Conservation (phyloP, 2,113 vertebrate species). For the Nasalis larvatus region DNA sequence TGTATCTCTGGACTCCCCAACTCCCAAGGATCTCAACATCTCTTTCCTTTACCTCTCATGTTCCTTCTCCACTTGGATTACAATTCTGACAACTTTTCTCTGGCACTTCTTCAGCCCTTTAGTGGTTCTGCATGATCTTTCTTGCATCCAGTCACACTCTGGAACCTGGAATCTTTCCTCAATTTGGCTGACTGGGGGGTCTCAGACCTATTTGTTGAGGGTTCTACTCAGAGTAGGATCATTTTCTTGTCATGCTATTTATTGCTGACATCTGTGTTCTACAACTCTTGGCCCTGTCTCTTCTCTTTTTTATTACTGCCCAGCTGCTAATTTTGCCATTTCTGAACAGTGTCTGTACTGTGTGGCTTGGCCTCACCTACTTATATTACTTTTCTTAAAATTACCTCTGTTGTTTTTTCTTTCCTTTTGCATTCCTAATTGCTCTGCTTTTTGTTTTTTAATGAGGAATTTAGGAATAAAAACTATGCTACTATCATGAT, state of each 20-base stretch:
- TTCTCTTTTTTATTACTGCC: background rate
- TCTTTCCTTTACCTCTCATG: background rate
- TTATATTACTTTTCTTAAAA: background rate
- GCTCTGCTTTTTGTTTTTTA: background rate
- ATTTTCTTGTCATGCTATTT: background rate
- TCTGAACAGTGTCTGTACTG: background rate
- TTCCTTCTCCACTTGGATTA: background rate
- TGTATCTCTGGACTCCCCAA: background rate
- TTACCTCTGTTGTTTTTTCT: background rate
- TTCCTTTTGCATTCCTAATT: background rate
- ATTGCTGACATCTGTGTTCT: background rate
- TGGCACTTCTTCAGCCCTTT: background rate
- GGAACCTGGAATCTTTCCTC: background rate
- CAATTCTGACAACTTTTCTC: too few relatives aligned
- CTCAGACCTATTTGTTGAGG: background rate
- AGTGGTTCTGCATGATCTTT: accelerated
- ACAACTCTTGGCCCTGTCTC: background rate
- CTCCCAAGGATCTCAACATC: background rate
- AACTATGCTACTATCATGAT: background rate
- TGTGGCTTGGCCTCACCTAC: background rate
- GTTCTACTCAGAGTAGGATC: background rate
- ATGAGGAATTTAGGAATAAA: background rate
- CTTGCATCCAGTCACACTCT: background rate
- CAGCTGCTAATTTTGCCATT: background rate
- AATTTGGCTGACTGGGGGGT: background rate